Base-by-base conservation (phyloP, 2,113 vertebrate genomes). In the Bubalus kerabau region DNA sequence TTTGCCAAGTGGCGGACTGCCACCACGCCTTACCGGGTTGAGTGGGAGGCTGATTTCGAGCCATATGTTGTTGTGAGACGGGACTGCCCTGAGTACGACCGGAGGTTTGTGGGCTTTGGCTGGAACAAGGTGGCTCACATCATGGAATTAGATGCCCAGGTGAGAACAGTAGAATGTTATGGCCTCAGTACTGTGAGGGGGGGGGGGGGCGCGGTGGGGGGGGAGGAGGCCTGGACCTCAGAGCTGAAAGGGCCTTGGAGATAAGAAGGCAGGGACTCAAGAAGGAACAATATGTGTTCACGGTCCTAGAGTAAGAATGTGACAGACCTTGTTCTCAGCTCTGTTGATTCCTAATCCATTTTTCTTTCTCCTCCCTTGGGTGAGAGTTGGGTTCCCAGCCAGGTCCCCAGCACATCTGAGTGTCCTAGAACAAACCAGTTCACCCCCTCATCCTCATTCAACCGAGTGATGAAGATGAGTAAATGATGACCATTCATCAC, bases 81-180 rank as follows among this genome's bases (percentile, higher is more conserved):
- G 91, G 99, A 99, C 98, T 99, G 99, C 98, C 99, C 99, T 0
- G 99, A 99, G 98, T 99, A 99, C 0, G 99, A 99, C 99, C 99
- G 99, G 28, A 99, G 99, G 91, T 99, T 99, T 83, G 99, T 99
- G 97, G 99, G 99, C 71, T 99, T 99, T 30, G 99, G 99, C 97
- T 99, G 99, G 99, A 99, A 99, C 98, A 99, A 99, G 98, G 99
- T 99, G 98, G 99, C 99, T 94, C 99, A 99, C 97, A 99, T 99
- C 98, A 99, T 99, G 99, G 99, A 99, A 96, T 97, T 99, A 98
- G 99, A 99, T 54, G 99, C 99, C 14, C 99, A 99, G 99, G 99
- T 99, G 98, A 98, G 97, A 60, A 71, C 80, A 86, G 1, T 0
- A 5, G 36, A 2, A 24, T 15, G 43, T n/a, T 9, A 0, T 21